A percentile compares a stretch with the other conserved stretches of the same genome.
Evolutionary conservation across 2,888 invertebrate genomes (phyloP).

Genomic region (Ochropleura plecta): DNA sequence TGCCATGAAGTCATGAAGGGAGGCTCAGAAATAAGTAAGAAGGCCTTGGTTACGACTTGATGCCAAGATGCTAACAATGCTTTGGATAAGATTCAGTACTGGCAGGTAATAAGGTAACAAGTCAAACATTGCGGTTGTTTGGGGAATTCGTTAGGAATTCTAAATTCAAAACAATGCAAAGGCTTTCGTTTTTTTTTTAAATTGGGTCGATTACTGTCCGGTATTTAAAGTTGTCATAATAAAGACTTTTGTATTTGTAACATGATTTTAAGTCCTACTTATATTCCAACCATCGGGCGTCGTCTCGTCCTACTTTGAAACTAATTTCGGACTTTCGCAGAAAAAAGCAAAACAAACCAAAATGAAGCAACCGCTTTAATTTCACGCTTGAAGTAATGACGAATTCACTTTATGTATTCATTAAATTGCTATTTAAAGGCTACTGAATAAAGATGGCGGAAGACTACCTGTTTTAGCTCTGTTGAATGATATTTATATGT

Average conservation of each 20-base stretch:
- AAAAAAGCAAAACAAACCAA: not conserved
- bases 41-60: slow-evolving; percentile 35
- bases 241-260: not conserved
- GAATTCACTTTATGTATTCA: slow-evolving; percentile 20
- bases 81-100: slow-evolving; percentile 2
- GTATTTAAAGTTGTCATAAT: no score
- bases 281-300: not conserved
- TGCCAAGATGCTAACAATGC: slow-evolving; percentile 44
- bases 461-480: slow-evolving; percentile 24
- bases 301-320: not conserved
- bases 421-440: slow-evolving; percentile 11
- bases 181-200: not conserved
- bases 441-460: slow-evolving; percentile 33
- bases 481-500: slow-evolving; percentile 21
- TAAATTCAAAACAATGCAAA: slow-evolving; percentile 29
- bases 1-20: slow-evolving; percentile 53
- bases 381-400: slow-evolving; percentile 28
- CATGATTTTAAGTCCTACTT: not conserved
- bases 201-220: no score
- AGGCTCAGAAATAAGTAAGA: slow-evolving; percentile 33
- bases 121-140: slow-evolving; percentile 22
- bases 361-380: slow-evolving; percentile 9
- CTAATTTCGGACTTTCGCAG: not conserved
- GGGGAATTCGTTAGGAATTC: slow-evolving; percentile 10
- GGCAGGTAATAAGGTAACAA: slow-evolving; percentile 27